Evolutionary conservation across 1,140 invertebrate species (phyloP).

Genomic region (Mactra quadrangularis): DNA sequence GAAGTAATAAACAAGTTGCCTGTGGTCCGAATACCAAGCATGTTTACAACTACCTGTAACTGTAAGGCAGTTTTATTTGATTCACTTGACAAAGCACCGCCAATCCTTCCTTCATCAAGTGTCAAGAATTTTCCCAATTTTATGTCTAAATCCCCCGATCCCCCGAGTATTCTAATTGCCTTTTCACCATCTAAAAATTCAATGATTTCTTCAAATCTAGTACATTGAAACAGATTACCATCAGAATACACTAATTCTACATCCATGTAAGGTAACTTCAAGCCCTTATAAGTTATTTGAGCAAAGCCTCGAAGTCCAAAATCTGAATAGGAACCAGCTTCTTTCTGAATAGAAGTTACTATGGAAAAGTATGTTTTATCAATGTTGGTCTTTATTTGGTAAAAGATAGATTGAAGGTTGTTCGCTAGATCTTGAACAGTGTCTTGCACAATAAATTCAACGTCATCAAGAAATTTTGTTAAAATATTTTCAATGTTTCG

Average conservation of each 20-base stretch:
- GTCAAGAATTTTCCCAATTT: too few species aligned
- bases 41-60: not conserved
- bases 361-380: too few species aligned
- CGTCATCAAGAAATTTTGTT: too few species aligned
- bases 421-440: too few species aligned
- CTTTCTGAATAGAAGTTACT: too few species aligned
- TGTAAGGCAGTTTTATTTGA: constrained; percentile 15
- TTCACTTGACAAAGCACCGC: constrained; percentile 1
- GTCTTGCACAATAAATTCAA: too few species aligned
- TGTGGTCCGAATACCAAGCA: constrained; percentile 26
- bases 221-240: constrained; percentile 25
- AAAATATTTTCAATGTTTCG: too few species aligned
- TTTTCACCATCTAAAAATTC: constrained; percentile 46
- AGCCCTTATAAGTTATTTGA: too few species aligned
- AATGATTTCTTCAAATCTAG: constrained; percentile 19
- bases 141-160: not conserved
- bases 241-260: constrained; percentile 37
- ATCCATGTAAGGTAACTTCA: constrained; percentile 10
- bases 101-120: constrained; percentile 25
- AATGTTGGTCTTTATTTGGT: too few species aligned
- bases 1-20: constrained; percentile 8
- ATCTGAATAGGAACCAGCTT: too few species aligned
- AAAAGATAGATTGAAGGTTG: too few species aligned
- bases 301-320: too few species aligned
- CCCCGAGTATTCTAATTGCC: constrained; percentile 1